Percentiles rank a stretch among this genome's conserved stretches.
Conservation (phyloP, 2,797 vertebrate genomes). For the Buphagus erythrorhynchus region DNA sequence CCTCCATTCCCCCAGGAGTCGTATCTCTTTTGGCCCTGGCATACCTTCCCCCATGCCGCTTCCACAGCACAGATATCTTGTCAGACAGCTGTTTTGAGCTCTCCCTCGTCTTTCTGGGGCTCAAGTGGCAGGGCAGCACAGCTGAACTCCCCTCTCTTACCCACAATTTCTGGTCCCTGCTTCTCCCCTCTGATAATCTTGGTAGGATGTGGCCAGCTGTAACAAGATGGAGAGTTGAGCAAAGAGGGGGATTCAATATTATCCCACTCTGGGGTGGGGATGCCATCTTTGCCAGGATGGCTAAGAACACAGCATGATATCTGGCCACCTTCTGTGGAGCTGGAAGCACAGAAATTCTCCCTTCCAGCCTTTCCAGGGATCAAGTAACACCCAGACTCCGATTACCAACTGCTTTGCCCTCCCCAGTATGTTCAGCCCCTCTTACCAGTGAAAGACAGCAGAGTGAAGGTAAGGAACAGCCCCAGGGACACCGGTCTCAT, state of each 20-base stretch:
- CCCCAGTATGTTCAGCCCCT: neutral
- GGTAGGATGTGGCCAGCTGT: constrained; percentile 19
- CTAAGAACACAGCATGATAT: neutral
- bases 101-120: neutral
- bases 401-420: neutral
- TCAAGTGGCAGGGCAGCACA: constrained; percentile 44
- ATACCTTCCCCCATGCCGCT: constrained; percentile 25
- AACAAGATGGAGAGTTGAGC: neutral
- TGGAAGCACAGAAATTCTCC: neutral
- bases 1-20: neutral
- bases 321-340: neutral
- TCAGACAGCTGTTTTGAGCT: neutral
- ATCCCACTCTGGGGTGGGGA: neutral
- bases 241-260: neutral
- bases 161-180: constrained; percentile 20
- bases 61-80: constrained; percentile 27
- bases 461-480: neutral
- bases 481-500: neutral
- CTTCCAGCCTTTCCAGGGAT: neutral
- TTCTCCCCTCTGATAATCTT: neutral
- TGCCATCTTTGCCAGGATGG: neutral
- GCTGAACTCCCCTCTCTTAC: constrained; percentile 22
- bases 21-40: neutral
- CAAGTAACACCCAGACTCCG: neutral
- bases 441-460: constrained; percentile 55